A percentile compares a stretch with the other conserved stretches of the same genome.
Evolutionary conservation across 2,113 vertebrate species (phyloP).

Genomic region (Sylvilagus bachmani): DNA sequence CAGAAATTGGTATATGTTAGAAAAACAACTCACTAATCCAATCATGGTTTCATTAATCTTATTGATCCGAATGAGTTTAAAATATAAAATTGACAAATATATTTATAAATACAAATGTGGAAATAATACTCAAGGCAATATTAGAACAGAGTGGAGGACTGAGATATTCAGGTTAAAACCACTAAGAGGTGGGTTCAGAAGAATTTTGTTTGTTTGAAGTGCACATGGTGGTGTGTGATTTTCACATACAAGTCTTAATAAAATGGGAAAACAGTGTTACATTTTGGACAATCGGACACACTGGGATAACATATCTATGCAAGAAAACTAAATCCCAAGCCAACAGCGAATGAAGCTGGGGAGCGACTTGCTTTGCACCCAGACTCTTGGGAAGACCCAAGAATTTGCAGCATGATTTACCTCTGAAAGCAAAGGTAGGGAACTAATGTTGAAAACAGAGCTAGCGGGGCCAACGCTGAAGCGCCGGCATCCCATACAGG

Average conservation of each 20-base stretch:
- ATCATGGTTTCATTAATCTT: slow-evolving; percentile 19
- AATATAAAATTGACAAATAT: neutral
- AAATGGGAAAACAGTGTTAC: neutral
- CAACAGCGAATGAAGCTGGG: neutral
- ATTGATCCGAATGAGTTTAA: slow-evolving; percentile 15
- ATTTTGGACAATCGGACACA: neutral
- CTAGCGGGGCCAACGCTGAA: neutral
- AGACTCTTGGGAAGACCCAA: neutral
- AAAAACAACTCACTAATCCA: neutral
- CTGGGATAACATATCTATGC: neutral
- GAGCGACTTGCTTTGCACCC: neutral
- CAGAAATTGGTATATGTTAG: neutral
- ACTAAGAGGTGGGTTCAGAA: neutral
- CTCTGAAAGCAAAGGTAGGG: neutral
- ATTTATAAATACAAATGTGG: neutral
- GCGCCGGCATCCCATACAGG: no score
- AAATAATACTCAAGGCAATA: neutral
- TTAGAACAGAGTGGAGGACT: neutral
- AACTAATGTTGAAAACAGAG: neutral
- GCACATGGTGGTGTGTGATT: neutral
- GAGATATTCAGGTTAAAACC: neutral
- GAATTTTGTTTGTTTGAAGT: neutral
- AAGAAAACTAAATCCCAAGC: neutral
- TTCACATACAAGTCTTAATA: neutral
- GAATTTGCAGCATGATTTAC: neutral